Evolutionary conservation across 2,113 vertebrate genomes (phyloP).

Genomic region (Manacus vitellinus): DNA sequence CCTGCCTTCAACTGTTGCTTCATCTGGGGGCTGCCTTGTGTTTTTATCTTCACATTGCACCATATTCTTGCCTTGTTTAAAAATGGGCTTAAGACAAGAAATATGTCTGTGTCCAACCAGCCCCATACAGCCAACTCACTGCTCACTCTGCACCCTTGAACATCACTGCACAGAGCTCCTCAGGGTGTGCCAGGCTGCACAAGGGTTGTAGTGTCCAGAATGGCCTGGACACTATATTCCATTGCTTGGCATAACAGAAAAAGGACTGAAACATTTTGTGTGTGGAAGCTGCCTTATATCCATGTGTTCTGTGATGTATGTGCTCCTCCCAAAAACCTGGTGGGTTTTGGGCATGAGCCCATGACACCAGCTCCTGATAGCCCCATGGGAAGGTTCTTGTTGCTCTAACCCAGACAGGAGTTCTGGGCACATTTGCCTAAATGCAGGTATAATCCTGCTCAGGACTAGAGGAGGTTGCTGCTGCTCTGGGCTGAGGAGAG

Average conservation of each 20-base stretch:
- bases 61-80: background rate
- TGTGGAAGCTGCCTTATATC: background rate
- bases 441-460: background rate
- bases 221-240: background rate
- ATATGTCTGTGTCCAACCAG: background rate
- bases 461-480: background rate
- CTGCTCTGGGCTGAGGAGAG: background rate
- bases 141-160: background rate
- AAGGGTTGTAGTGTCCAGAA: background rate
- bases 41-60: background rate
- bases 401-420: background rate
- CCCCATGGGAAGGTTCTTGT: background rate
- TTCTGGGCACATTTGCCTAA: rapidly evolving
- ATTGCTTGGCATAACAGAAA: background rate
- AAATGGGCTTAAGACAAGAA: background rate
- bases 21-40: background rate
- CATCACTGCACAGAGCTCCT: background rate
- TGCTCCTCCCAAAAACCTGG: background rate
- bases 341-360: background rate
- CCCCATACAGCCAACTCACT: background rate
- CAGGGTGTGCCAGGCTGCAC: background rate
- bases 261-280: background rate
- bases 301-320: background rate
- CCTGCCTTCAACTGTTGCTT: background rate
- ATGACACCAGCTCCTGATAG: background rate